Base-by-base conservation (phyloP, 2,797 vertebrate species). In the Paguma larvata region DNA sequence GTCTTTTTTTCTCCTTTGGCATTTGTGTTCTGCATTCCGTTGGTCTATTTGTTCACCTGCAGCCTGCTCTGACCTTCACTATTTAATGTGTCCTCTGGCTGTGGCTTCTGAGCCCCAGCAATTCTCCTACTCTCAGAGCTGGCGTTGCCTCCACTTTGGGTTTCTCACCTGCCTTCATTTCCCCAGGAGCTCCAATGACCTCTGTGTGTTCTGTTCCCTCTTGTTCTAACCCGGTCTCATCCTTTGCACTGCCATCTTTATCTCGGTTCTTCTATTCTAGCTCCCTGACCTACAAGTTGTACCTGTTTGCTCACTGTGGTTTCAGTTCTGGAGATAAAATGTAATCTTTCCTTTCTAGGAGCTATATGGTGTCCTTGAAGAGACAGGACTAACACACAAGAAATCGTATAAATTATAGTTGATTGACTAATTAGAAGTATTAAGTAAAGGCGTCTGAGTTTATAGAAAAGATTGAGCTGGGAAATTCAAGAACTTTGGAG, bases 401-500 rank as follows among this genome's bases (percentile, higher is more conserved):
- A 87, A 96, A 89, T 27, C 1, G 11, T 62, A 7, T 82, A 63
- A 46, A 38, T 94, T 70, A 82, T 46, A 79, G 73, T 2, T 93
- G 70, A 72, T 27, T 27, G 65, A 72, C 78, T 82, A 79, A 67
- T 85, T 75, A 30, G n/a, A 85, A 38, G 2, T 84, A 70, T 44
- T 70, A 84, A 96, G 53, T 72, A 21, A 78, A 95, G 83, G 68
- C 15, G 16, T 30, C 1, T 51, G 53, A 70, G 38, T 77, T 96
- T 94, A 77, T 59, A 94, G 78, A 79, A 94, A 92, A 80, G 11
- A 48, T 46, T 72, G 48, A 94, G 90, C 14, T 48, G 53, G 32
- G 21, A 91, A 88, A 89, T 27, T 38, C 70, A 83, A 96, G 53
- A 93, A 65, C 9, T 21, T 93, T 78, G 67, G 48, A 85, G 83